These are phyloP conservation scores for Anarrhichthys ocellatus DNA, from an alignment of 2,113 vertebrate species.

Conservation along the genomic window DNA sequence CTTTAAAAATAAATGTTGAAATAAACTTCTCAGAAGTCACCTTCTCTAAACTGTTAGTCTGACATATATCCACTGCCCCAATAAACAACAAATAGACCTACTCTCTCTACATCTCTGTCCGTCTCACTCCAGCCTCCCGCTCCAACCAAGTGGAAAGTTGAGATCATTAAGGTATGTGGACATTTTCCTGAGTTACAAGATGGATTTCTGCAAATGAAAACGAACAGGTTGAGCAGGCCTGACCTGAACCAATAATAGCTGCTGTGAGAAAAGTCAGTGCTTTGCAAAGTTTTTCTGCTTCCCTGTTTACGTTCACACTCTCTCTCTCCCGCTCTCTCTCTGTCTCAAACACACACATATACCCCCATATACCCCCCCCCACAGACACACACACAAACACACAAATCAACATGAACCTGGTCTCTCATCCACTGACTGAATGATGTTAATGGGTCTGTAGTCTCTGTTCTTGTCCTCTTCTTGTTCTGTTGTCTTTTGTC, in stretches of 20 bases:
- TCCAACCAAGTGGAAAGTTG: not conserved
- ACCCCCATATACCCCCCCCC: not conserved
- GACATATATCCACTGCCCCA: not conserved
- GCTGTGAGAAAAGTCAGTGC: not conserved
- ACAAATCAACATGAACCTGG: too few relatives aligned
- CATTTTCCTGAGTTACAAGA: conserved; percentile 40
- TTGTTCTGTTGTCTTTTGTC: too few relatives aligned
- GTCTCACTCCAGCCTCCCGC: conserved; percentile 5
- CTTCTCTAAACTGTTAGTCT: not conserved
- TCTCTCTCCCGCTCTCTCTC: not conserved
- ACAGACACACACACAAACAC: not conserved
- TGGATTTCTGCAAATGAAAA: conserved; percentile 28
- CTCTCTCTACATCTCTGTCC: not conserved
- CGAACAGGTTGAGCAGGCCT: conserved; percentile 69
- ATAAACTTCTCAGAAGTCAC: not conserved
- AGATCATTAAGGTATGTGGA: conserved; percentile 30
- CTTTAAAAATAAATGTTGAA: conserved; percentile 1
- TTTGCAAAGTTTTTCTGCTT: not conserved
- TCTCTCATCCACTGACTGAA: too few relatives aligned
- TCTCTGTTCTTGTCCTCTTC: too few relatives aligned
- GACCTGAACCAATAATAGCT: conserved; percentile 31
- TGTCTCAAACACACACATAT: not conserved
- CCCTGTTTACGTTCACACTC: not conserved
- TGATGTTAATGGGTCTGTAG: too few relatives aligned
- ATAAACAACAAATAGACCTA: not conserved